Evolutionary conservation across 2,113 vertebrate species (phyloP), one percentile per base, ranked within the genome.

Genomic region (Vidua chalybeata): DNA sequence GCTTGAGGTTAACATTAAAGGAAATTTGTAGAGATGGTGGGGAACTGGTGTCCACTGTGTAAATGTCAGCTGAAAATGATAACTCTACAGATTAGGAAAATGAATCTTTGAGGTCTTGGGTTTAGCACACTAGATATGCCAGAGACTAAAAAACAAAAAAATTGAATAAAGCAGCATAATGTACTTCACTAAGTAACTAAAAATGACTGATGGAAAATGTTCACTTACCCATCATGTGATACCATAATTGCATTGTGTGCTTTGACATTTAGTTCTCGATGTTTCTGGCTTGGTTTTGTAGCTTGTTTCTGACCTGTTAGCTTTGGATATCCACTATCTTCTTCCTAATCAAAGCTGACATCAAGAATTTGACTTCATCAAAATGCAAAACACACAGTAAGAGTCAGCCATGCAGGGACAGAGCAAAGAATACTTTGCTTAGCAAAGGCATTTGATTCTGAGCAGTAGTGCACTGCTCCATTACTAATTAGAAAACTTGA

Each of bases 351-450:
- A 88, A 89, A 90, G 55, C 74, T 55, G 30, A 83, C 51, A 59
- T 77, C 13, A 79, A 78, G 76, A 91, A 83, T 3, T 62, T 16
- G n/a, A 76, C 51, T 90, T 89, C 31, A 93, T 96, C 11, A 49
- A 83, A 90, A 95, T 77, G 87, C 69, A 95, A 35, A 88, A 55
- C 43, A 58, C 58, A 21, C 22, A 59, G 33, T 43, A 71, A 59
- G 33, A 63, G 59, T 61, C 68, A 94, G 68, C 63, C 72, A 67
- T 69, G 91, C 66, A 6, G 76, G 35, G 31, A 54, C 24, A 58
- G 55, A 71, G 71, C 59, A 92, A 74, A 91, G 90, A 86, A 59
- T 39, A 15, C n/a, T 94, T 83, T 84, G 87, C 67, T 93, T 71
- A 77, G 83, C 52, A 77, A 83, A 92, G 93, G 52, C 88, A 71